These are phyloP conservation scores for Stercorarius parasiticus DNA, from an alignment of 2,113 vertebrate genomes.

Conservation along the genomic window DNA sequence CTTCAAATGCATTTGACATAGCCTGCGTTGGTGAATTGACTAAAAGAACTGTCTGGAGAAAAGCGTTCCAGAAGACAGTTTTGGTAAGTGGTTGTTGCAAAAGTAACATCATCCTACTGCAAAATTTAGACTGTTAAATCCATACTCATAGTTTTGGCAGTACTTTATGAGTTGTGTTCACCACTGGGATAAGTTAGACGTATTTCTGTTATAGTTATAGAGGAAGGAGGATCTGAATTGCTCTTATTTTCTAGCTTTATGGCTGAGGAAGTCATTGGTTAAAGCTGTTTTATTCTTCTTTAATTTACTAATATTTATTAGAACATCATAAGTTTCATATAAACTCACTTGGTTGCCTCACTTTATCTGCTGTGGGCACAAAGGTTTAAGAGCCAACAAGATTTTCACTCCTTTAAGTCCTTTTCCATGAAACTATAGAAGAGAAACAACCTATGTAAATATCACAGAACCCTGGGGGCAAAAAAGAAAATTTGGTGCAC, in stretches of 20 bases:
- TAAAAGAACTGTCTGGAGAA: neutral
- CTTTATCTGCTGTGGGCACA: neutral
- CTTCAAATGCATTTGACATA: neutral
- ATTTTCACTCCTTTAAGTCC: neutral
- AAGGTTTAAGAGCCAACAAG: neutral
- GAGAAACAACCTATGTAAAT: neutral
- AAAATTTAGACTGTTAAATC: neutral
- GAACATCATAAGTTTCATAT: neutral
- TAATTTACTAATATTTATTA: neutral
- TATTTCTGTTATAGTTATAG: neutral
- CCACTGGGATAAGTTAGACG: accelerated
- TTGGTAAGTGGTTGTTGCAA: neutral
- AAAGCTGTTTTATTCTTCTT: neutral
- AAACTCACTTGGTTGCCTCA: neutral
- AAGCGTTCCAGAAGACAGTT: neutral
- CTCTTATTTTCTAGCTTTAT: neutral
- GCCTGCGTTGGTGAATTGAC: neutral
- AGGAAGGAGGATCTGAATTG: neutral
- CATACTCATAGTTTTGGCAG: neutral
- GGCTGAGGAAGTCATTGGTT: neutral
- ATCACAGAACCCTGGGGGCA: neutral
- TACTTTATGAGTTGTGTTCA: neutral
- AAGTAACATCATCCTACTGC: neutral
- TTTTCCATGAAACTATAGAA: neutral
- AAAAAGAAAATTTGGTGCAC: neutral